Conservation (phyloP, 2,888 invertebrate species). For the Tupiocoris notatus region DNA sequence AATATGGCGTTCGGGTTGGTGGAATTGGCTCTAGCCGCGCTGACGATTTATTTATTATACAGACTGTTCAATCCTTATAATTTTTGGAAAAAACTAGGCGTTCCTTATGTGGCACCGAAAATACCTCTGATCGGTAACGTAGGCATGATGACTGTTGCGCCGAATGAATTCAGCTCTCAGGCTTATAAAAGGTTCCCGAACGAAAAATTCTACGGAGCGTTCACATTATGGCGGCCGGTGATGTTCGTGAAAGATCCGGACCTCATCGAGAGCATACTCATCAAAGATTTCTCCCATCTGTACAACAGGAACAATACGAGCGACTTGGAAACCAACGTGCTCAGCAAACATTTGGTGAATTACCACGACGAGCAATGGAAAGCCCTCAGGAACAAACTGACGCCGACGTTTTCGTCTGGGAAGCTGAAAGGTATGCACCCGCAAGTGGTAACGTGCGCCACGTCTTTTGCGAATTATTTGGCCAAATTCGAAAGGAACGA, state of each 20-base stretch:
- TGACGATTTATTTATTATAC: background rate
- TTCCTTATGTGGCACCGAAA: background rate
- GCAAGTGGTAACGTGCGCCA: slow-evolving; percentile 55
- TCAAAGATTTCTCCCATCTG: slow-evolving; percentile 26
- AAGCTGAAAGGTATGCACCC: slow-evolving; percentile 59
- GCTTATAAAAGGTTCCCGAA: slow-evolving; percentile 7
- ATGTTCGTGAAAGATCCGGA: slow-evolving; percentile 32
- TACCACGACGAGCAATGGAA: slow-evolving; percentile 26
- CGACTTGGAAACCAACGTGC: background rate
- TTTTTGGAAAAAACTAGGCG: slow-evolving; percentile 20
- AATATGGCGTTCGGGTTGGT: background rate
- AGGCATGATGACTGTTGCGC: background rate
- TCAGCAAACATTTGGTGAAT: slow-evolving; percentile 21
- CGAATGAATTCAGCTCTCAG: background rate
- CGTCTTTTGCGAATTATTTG: slow-evolving; percentile 39
- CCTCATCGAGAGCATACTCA: slow-evolving; percentile 11
- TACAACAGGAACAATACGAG: slow-evolving; percentile 20
- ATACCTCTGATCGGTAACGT: slow-evolving; percentile 9
- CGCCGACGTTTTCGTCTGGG: slow-evolving; percentile 59
- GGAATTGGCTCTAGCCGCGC: background rate
- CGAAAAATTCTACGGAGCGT: slow-evolving; percentile 23
- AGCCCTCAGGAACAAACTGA: slow-evolving; percentile 57
- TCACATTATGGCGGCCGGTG: slow-evolving; percentile 13
- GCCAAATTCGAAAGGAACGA: background rate
- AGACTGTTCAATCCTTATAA: background rate